phyloP scores from a whole-genome alignment of 2,888 invertebrate species.

The Campaea margaritaria region DNA sequence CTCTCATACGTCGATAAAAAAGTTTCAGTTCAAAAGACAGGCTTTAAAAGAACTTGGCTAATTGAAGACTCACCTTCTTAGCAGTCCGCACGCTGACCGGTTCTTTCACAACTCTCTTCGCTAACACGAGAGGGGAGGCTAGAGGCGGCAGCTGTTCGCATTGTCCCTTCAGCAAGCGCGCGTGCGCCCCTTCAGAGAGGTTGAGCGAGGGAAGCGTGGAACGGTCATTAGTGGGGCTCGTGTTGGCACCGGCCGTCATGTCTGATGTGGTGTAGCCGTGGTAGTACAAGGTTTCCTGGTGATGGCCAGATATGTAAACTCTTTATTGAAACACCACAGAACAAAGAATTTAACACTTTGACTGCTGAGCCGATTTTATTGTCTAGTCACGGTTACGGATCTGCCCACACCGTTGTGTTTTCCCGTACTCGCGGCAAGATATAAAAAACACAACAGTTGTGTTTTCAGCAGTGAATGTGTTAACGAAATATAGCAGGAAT shows the following conservation, averaged over 20 bases:
- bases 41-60: not conserved
- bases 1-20: no score
- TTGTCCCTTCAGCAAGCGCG: constrained; percentile 67
- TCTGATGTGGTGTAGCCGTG: constrained; percentile 79
- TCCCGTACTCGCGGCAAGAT: no score
- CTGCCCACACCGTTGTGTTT: no score
- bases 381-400: no score
- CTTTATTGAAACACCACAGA: no score
- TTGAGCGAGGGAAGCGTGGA: constrained; percentile 75
- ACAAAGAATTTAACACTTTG: not conserved
- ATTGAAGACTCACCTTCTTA: constrained; percentile 59
- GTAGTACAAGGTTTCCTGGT: constrained; percentile 80
- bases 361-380: no score
- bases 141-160: constrained; percentile 77
- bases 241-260: constrained; percentile 67
- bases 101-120: constrained; percentile 67
- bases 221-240: constrained; percentile 71
- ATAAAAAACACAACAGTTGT: no score
- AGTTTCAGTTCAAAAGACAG: no score
- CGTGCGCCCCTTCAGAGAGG: constrained; percentile 69
- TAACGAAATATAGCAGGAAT: no score
- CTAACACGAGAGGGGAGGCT: constrained; percentile 74
- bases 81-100: constrained; percentile 58
- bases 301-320: not conserved
- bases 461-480: no score